Evolutionary conservation across 2,888 invertebrate genomes (phyloP).

Genomic region (Phengaris arion): DNA sequence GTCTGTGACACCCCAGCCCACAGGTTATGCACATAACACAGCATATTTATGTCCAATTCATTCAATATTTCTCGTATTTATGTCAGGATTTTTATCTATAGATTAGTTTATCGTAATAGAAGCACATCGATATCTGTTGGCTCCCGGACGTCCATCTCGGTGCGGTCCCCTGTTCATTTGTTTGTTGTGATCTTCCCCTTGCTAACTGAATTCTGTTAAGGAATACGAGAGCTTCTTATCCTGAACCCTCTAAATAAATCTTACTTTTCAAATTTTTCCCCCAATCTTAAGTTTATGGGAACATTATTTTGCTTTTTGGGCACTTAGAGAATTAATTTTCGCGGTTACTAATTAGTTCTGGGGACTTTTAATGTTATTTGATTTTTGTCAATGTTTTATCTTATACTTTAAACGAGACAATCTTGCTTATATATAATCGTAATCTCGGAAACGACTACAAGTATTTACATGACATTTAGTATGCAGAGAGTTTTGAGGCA

Average conservation of each 20-base stretch:
- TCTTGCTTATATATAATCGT: too few relatives aligned
- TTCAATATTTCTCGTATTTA: background rate
- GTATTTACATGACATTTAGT: too few relatives aligned
- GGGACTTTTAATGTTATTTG: slow-evolving; percentile 3
- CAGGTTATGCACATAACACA: too few relatives aligned
- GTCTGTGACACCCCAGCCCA: too few relatives aligned
- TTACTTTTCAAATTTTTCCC: slow-evolving; percentile 50
- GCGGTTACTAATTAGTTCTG: slow-evolving; percentile 38
- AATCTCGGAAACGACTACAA: too few relatives aligned
- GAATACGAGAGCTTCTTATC: slow-evolving; percentile 60
- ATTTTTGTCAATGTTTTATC: slow-evolving; percentile 18
- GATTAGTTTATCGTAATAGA: slow-evolving; percentile 53
- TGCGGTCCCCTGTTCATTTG: slow-evolving; percentile 58
- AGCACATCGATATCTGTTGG: slow-evolving; percentile 68
- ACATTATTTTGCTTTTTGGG: slow-evolving; percentile 39
- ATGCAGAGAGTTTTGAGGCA: too few relatives aligned
- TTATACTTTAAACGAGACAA: too few relatives aligned
- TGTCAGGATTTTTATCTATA: slow-evolving; percentile 13
- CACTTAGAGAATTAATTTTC: slow-evolving; percentile 41
- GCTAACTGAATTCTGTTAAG: slow-evolving; percentile 68
- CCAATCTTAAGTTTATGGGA: slow-evolving; percentile 40
- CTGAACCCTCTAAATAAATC: slow-evolving; percentile 67
- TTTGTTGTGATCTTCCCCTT: slow-evolving; percentile 61
- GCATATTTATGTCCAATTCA: background rate
- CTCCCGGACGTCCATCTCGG: slow-evolving; percentile 61